Evolutionary conservation across 2,888 invertebrate species (phyloP).

Genomic region (Torymus aiolomorphi): DNA sequence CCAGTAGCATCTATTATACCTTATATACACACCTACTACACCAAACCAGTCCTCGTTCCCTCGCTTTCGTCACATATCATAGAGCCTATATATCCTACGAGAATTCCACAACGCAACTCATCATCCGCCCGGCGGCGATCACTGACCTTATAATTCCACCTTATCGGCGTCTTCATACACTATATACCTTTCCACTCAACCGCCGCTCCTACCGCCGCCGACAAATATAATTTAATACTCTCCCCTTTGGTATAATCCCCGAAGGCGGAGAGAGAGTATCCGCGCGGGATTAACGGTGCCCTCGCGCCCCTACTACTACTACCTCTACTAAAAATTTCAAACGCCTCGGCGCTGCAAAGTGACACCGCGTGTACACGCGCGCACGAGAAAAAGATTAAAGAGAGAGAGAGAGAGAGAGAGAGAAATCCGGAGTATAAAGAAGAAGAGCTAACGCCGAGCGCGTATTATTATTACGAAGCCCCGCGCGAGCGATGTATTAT

Average conservation of each 20-base stretch:
- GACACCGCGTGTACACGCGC: neutral
- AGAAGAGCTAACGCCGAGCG: neutral
- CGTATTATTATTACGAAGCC: conserved; percentile 35
- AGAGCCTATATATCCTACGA: no score
- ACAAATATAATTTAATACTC: conserved; percentile 51
- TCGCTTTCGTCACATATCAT: no score
- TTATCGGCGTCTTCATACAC: no score
- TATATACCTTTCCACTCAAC: neutral
- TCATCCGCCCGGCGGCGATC: no score
- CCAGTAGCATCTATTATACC: no score
- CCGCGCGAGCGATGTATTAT: neutral
- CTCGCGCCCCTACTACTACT: neutral
- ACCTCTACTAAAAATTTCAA: conserved; percentile 45
- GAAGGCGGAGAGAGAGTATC: neutral
- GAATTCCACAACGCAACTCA: no score
- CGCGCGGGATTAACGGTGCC: conserved; percentile 48
- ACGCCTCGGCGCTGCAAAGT: neutral
- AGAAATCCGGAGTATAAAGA: conserved; percentile 14
- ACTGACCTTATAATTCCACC: no score
- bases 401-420: conserved; percentile 26
- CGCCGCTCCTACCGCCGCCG: conserved; percentile 12
- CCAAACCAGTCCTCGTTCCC: no score
- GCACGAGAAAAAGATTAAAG: conserved; percentile 32
- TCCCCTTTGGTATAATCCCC: conserved; percentile 30
- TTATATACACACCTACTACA: no score